These are phyloP conservation scores for Teleogryllus occipitalis DNA, from an alignment of 1,140 invertebrate genomes.

Conservation along the genomic window DNA sequence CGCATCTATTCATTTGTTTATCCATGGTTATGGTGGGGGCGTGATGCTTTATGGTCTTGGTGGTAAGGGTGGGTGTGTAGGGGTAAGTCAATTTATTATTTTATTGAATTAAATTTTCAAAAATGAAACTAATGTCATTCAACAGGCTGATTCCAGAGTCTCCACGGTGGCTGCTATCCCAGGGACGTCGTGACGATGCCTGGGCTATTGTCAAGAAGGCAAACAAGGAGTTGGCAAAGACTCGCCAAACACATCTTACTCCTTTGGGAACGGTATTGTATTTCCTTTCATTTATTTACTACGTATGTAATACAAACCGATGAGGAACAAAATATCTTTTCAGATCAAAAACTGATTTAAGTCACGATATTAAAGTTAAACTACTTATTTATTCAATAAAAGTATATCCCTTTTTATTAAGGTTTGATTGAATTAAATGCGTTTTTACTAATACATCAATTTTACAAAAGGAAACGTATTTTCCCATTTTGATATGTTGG, in stretches of 20 bases:
- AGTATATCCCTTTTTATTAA: no score
- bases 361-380: no score
- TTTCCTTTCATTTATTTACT: background rate
- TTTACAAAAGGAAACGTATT: no score
- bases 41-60: no score
- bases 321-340: background rate
- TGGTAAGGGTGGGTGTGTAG: no score
- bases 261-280: background rate
- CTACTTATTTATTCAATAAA: no score
- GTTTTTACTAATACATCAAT: no score
- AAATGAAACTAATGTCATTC: background rate
- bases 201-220: constrained; percentile 28
- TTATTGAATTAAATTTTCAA: background rate
- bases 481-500: no score
- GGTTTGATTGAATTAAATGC: no score
- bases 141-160: constrained; percentile 40
- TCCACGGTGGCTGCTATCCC: constrained; percentile 39
- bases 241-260: background rate
- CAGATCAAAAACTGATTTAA: no score
- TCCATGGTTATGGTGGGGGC: no score
- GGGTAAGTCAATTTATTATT: background rate
- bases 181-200: constrained; percentile 33
- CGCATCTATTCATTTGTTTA: no score
- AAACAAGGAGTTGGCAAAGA: constrained; percentile 23
- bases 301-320: background rate